Evolutionary conservation across 2,888 invertebrate species (phyloP).

Genomic region (Trisateles emortualis): DNA sequence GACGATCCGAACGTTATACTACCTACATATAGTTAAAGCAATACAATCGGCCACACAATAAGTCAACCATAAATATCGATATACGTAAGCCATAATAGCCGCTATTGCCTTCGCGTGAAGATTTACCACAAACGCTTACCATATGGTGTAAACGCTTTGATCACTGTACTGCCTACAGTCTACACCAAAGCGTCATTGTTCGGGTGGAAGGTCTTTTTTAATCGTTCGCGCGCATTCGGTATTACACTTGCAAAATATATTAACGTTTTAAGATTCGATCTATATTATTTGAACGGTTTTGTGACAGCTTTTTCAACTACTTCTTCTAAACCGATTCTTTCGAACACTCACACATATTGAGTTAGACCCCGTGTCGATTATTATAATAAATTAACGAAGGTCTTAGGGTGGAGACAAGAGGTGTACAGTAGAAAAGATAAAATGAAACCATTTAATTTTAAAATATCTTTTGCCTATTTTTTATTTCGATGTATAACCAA

Average conservation of each 20-base stretch:
- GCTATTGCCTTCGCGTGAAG: conserved; percentile 43
- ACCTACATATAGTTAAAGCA: conserved; percentile 49
- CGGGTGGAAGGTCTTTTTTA: conserved; percentile 65
- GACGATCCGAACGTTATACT: conserved; percentile 55
- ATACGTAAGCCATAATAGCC: conserved; percentile 45
- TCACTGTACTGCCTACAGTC: conserved; percentile 35
- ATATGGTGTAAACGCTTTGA: conserved; percentile 43
- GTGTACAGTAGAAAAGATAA: too few species aligned
- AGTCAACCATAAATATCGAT: conserved; percentile 45
- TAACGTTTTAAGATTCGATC: conserved; percentile 22
- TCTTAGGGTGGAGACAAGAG: too few species aligned
- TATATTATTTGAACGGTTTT: conserved; percentile 18
- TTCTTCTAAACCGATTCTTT: too few species aligned
- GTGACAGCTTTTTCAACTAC: too few species aligned
- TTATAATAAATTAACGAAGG: too few species aligned
- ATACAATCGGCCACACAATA: conserved; percentile 51
- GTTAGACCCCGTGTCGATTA: too few species aligned
- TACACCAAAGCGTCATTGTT: conserved; percentile 67
- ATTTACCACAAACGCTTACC: conserved; percentile 26
- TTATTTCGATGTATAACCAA: too few species aligned
- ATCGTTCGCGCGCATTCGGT: conserved; percentile 52
- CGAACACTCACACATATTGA: too few species aligned
- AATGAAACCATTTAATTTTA: too few species aligned
- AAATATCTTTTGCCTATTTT: too few species aligned
- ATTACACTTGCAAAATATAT: conserved; percentile 9